Evolutionary conservation across 2,888 invertebrate genomes (phyloP), one percentile per base, ranked within the genome.

Genomic region (Rhynchonema sp.): DNA sequence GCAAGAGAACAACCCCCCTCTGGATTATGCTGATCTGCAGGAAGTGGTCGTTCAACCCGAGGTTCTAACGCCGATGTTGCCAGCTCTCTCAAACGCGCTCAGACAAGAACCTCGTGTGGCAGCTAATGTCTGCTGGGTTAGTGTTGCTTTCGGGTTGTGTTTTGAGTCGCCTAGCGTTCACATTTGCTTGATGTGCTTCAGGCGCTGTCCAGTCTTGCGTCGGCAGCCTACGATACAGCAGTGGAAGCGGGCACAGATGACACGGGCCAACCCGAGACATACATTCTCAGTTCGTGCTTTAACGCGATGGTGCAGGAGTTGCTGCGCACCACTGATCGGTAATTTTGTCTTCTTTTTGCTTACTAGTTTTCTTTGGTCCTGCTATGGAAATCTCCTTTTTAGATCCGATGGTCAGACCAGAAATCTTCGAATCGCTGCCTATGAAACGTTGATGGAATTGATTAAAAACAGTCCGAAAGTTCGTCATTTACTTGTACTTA

Each of bases 391-490:
- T n/a, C n/a, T n/a, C n/a, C 38, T 56, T 66, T 70, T 56, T 65
- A 76, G 98, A 57, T 81, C 83, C 52, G 96, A 98, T 76, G 91
- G 89, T 46, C 74, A 74, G 62, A 74, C 89, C 74, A 87, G 88
- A 57, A 96, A 96, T 75, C 79, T 98, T 60, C 80, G 98, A 65
- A 87, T 90, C 29, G 92, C 96, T 38, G 98, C 98, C 0, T 98
- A 98, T 74, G 96, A 98, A 76, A 94, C 98, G 0, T 80, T 98
- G 0, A 98, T 98, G 96, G 96, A 96, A 78, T 86, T 98, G 86
- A 88, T 99, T 54, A 98, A 96, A 75, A 96, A 94, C 75, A 92
- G 92, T 1, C 94, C 98, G 0, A 82, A 83, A 65, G 77, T 60
- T 54, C 9, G 49, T n/a, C 17, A 30, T 59, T 38, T 3, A n/a